These are phyloP conservation scores for Tenebrio molitor DNA, from an alignment of 1,140 invertebrate species.

Conservation along the genomic window DNA sequence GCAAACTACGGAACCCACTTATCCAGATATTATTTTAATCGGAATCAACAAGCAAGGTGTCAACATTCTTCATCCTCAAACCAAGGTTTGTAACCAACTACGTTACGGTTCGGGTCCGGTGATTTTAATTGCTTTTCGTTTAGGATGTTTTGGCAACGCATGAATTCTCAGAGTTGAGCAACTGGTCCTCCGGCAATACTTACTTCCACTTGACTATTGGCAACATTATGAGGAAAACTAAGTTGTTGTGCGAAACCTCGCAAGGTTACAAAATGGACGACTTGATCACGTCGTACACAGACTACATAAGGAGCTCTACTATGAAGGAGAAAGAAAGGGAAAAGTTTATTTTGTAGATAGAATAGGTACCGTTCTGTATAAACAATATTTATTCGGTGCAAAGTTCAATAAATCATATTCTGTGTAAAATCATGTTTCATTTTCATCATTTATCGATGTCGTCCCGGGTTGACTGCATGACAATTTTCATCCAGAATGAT, in stretches of 20 bases:
- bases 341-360: slow-evolving; percentile 20
- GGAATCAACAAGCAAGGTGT: slow-evolving; percentile 94
- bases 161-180: slow-evolving; percentile 88
- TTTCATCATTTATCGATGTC: too few species aligned
- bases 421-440: too few species aligned
- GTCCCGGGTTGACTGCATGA: too few species aligned
- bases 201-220: slow-evolving; percentile 97
- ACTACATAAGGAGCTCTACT: slow-evolving; percentile 65
- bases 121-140: slow-evolving; percentile 58
- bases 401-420: background rate
- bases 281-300: slow-evolving; percentile 91
- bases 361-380: background rate
- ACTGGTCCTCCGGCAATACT: slow-evolving; percentile 94
- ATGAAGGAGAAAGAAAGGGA: slow-evolving; percentile 49
- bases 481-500: too few species aligned
- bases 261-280: slow-evolving; percentile 98
- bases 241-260: slow-evolving; percentile 92
- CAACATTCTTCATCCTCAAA: slow-evolving; percentile 87
- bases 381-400: background rate
- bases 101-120: background rate
- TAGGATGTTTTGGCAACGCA: slow-evolving; percentile 87
- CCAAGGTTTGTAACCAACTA: slow-evolving; percentile 78
- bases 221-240: slow-evolving; percentile 86
- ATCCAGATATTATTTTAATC: slow-evolving; percentile 88
- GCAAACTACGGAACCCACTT: slow-evolving; percentile 85